These are phyloP conservation scores for Cladopsammia gracilis DNA, from an alignment of 64 coral and sea anemone genomes.

Conservation along the genomic window DNA sequence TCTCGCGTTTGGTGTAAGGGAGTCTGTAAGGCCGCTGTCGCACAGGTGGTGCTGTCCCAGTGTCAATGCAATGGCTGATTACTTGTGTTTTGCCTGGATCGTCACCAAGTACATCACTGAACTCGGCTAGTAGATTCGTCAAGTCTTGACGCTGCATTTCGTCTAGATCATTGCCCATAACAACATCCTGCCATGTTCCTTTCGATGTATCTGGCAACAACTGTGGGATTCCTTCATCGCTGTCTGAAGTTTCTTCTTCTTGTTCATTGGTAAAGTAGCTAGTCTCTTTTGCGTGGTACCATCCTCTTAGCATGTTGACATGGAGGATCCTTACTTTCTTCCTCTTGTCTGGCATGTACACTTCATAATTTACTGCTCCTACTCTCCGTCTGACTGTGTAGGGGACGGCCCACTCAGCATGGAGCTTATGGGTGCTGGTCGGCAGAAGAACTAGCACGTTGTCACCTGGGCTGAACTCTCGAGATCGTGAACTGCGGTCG, in stretches of 20 bases:
- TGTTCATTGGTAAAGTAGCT: background rate
- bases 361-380: background rate
- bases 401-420: background rate
- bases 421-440: background rate
- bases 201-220: no score
- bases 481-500: background rate
- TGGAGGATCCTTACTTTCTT: background rate
- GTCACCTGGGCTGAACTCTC: slow-evolving; percentile 5
- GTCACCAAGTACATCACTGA: slow-evolving; percentile 1
- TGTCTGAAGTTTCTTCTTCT: background rate
- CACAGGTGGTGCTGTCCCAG: slow-evolving; percentile 13
- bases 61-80: slow-evolving; percentile 35
- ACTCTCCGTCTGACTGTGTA: background rate
- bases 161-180: slow-evolving; percentile 7
- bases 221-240: background rate
- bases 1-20: slow-evolving; percentile 23
- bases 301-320: background rate
- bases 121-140: background rate
- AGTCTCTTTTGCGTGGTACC: background rate
- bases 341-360: background rate
- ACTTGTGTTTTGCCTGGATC: slow-evolving; percentile 64
- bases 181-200: background rate
- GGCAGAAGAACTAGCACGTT: background rate
- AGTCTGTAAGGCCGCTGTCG: slow-evolving; percentile 46
- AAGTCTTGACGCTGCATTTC: slow-evolving; percentile 12